These are phyloP conservation scores for Salpingus planirostris DNA, from an alignment of 2,888 invertebrate species.

Conservation along the genomic window DNA sequence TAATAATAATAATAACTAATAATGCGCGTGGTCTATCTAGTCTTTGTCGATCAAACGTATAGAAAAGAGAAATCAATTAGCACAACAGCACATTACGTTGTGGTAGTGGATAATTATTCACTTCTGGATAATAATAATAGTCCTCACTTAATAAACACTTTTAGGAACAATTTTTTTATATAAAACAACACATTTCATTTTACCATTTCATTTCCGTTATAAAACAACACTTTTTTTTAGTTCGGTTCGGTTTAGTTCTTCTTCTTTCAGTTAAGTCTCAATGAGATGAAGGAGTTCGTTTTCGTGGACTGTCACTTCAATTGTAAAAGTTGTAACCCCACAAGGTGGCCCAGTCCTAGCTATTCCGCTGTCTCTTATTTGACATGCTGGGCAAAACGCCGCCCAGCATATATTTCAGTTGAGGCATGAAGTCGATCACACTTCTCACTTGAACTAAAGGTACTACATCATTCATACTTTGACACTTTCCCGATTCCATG, in stretches of 20 bases:
- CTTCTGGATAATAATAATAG: not conserved
- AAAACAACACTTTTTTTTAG: constrained; percentile 9
- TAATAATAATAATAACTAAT: too few relatives aligned
- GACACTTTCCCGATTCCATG: constrained; percentile 66
- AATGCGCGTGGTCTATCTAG: too few relatives aligned
- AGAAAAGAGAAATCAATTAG: not conserved
- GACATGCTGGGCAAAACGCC: constrained; percentile 39
- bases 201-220: constrained; percentile 3
- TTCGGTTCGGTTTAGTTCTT: too few relatives aligned
- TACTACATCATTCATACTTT: constrained; percentile 60
- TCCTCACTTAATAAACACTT: constrained; percentile 21
- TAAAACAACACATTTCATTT: constrained; percentile 20
- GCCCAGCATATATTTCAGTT: constrained; percentile 76
- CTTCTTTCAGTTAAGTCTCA: too few relatives aligned
- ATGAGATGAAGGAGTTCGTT: too few relatives aligned
- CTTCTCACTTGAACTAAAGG: constrained; percentile 76
- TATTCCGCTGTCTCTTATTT: constrained; percentile 48
- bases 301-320: constrained; percentile 14
- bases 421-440: constrained; percentile 78
- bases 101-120: not conserved
- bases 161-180: constrained; percentile 30
- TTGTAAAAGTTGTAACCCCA: constrained; percentile 30
- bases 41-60: too few relatives aligned
- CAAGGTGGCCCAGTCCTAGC: constrained; percentile 50
- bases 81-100: too few relatives aligned